Evolutionary conservation across 2,888 invertebrate species (phyloP).

Genomic region (Chalcosyrphus nemorum): DNA sequence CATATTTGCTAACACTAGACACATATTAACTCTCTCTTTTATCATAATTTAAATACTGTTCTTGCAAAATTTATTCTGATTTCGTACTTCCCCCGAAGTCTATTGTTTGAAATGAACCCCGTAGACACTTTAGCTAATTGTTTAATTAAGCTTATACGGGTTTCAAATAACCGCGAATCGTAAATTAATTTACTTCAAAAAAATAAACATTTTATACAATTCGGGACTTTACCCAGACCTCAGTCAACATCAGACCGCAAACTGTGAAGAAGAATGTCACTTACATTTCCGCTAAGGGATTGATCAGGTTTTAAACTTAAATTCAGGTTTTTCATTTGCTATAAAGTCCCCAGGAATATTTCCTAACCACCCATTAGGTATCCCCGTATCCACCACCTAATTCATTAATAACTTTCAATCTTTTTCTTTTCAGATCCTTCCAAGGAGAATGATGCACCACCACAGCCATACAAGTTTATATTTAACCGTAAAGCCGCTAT

Average conservation of each 20-base stretch:
- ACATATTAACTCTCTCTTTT: background rate
- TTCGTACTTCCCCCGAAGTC: background rate
- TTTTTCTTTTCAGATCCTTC: conserved; percentile 74
- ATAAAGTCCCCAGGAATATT: no score
- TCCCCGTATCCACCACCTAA: no score
- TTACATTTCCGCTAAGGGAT: no score
- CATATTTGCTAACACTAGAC: background rate
- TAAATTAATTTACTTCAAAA: background rate
- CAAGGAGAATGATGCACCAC: conserved; percentile 39
- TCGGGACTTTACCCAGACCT: background rate
- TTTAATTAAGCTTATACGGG: background rate
- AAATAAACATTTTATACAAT: background rate
- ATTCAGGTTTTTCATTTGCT: no score
- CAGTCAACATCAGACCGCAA: no score
- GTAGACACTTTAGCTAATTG: background rate
- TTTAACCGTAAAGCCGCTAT: conserved; percentile 74
- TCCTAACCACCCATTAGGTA: no score
- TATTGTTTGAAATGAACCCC: background rate
- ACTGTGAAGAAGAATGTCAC: no score
- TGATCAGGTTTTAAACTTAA: no score
- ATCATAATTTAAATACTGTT: background rate
- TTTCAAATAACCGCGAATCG: background rate
- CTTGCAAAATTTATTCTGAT: background rate
- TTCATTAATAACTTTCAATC: background rate
- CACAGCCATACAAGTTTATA: conserved; percentile 66